Evolutionary conservation across 2,888 invertebrate species (phyloP).

Genomic region (Prosopocoilus inquinatus): DNA sequence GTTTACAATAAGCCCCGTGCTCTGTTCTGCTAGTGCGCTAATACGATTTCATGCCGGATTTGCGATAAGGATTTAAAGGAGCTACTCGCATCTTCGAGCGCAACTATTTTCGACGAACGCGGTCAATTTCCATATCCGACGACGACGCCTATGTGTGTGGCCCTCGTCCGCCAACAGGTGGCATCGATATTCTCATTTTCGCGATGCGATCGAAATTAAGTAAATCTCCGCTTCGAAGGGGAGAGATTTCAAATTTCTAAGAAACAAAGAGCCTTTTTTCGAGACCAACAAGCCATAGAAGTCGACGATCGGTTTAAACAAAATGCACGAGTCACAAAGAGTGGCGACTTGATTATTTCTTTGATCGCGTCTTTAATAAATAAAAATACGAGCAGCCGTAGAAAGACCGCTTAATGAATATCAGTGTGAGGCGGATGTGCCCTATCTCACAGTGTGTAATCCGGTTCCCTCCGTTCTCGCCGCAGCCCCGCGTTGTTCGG

Average conservation of each 20-base stretch:
- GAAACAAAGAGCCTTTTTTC: conserved; percentile 39
- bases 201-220: neutral
- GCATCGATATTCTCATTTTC: conserved; percentile 6
- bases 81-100: conserved; percentile 37
- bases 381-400: conserved; percentile 18
- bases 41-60: conserved; percentile 69
- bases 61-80: conserved; percentile 60
- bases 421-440: conserved; percentile 41
- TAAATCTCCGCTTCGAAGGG: conserved; percentile 12
- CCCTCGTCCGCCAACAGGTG: conserved; percentile 27
- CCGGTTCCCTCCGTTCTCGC: conserved; percentile 36
- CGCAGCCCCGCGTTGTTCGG: conserved; percentile 31
- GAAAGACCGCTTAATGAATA: conserved; percentile 31
- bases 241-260: conserved; percentile 20
- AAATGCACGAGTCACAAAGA: conserved; percentile 33
- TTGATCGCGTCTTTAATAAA: conserved; percentile 5
- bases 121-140: neutral
- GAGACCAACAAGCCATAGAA: conserved; percentile 43
- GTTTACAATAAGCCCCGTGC: conserved; percentile 50
- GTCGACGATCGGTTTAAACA: conserved; percentile 37
- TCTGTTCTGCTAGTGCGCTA: conserved; percentile 52
- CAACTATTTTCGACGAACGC: no score
- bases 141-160: conserved; percentile 2
- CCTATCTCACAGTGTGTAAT: conserved; percentile 43
- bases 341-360: conserved; percentile 37